Conservation (phyloP, 1,140 invertebrate genomes). For the Gonioctena quinquepunctata region DNA sequence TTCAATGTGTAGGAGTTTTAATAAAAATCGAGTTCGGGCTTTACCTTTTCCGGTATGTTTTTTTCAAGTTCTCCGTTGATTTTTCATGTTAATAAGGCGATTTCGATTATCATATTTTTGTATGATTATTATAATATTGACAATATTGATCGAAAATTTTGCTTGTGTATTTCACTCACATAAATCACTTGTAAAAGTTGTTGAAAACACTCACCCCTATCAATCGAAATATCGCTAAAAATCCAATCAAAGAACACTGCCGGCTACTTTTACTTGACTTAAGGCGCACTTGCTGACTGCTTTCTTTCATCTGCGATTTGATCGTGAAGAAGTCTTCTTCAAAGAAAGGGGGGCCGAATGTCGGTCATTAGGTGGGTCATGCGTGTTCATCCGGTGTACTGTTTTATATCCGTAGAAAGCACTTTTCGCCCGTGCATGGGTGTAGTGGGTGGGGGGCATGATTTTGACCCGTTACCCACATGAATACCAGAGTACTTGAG, state of each 20-base stretch:
- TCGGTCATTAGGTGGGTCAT: conserved; percentile 16
- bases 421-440: neutral
- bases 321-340: neutral
- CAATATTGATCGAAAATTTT: too few species aligned
- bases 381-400: conserved; percentile 18
- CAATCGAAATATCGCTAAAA: neutral
- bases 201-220: neutral
- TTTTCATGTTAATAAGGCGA: too few species aligned
- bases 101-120: too few species aligned
- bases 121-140: too few species aligned
- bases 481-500: neutral
- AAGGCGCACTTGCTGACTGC: neutral
- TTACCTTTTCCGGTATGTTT: too few species aligned
- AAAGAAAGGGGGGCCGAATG: conserved; percentile 15
- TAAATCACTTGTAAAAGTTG: too few species aligned
- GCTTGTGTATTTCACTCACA: too few species aligned
- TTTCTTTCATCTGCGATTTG: neutral
- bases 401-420: conserved; percentile 18
- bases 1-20: too few species aligned
- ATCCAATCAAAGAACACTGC: neutral
- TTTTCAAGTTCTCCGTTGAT: too few species aligned
- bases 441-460: neutral
- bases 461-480: neutral
- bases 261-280: neutral
- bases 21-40: too few species aligned